Evolutionary conservation across 2,797 vertebrate genomes (phyloP).

Genomic region (Chelon auratus): DNA sequence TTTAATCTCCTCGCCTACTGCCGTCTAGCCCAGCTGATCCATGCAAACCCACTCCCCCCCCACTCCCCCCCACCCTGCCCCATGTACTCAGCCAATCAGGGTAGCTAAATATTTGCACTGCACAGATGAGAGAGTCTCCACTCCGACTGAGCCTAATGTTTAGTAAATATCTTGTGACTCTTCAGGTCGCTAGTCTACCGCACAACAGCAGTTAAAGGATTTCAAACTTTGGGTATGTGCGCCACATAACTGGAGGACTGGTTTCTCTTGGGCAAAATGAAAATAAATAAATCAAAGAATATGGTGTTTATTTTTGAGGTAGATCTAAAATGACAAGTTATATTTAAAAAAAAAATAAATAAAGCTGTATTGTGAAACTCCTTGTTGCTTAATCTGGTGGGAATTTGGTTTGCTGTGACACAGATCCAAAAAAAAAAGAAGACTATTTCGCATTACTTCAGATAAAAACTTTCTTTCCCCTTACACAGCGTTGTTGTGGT

Average conservation of each 20-base stretch:
- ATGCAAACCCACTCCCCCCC: conserved; percentile 9
- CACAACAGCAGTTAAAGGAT: conserved; percentile 20
- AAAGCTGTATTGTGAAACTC: conserved; percentile 1
- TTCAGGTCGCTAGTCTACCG: conserved; percentile 28
- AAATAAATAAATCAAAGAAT: neutral
- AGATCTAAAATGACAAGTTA: neutral
- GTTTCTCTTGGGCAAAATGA: neutral
- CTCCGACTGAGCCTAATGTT: conserved; percentile 63
- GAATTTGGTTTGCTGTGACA: neutral
- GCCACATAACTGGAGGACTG: neutral
- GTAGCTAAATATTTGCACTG: conserved; percentile 74
- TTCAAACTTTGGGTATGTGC: conserved; percentile 5
- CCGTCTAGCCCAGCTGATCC: conserved; percentile 71
- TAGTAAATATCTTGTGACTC: conserved; percentile 61
- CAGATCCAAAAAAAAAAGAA: neutral
- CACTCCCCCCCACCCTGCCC: neutral
- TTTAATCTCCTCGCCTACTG: conserved; percentile 73
- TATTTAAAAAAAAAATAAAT: neutral
- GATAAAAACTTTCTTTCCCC: conserved; percentile 1
- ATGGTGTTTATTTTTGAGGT: conserved; percentile 1
- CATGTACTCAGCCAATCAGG: conserved; percentile 67
- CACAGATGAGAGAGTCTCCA: conserved; percentile 67
- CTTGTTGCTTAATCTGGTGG: neutral
- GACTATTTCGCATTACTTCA: conserved; percentile 20
- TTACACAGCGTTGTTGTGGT: neutral